A percentile compares a stretch with the other conserved stretches of the same genome.
These are phyloP conservation scores for Suillia variegata DNA, from an alignment of 2,888 invertebrate genomes.

Conservation along the genomic window DNA sequence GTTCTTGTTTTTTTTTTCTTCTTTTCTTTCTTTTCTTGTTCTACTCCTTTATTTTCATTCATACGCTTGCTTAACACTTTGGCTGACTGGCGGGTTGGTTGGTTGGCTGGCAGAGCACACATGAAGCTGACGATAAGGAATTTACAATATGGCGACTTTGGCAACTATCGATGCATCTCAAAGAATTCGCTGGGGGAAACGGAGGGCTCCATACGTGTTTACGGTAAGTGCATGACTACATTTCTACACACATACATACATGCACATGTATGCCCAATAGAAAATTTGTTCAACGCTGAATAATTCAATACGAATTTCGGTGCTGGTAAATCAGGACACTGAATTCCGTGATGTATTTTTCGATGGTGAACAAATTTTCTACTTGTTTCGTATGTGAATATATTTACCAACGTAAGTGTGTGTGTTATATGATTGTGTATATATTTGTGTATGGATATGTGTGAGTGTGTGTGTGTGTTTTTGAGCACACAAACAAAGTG, in stretches of 20 bases:
- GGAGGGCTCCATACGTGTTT: conserved; percentile 88
- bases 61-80: neutral
- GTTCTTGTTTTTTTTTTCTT: neutral
- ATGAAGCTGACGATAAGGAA: conserved; percentile 88
- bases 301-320: neutral
- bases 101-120: conserved; percentile 76
- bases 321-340: neutral
- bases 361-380: too few species aligned
- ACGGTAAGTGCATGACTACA: conserved; percentile 71
- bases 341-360: too few species aligned
- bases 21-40: too few species aligned
- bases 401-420: conserved; percentile 5
- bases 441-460: neutral
- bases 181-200: conserved; percentile 94
- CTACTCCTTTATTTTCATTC: neutral
- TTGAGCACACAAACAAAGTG: conserved; percentile 40
- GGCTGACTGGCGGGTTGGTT: too few species aligned
- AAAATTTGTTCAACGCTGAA: neutral
- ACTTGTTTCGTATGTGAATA: neutral
- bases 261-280: neutral
- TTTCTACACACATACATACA: neutral
- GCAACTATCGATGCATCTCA: conserved; percentile 90
- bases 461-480: conserved; percentile 5
- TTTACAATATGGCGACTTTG: conserved; percentile 83
- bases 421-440: neutral